Percentiles rank a stretch among this genome's conserved stretches.
Evolutionary conservation across 2,888 invertebrate species (phyloP).

Genomic region (Empis livida): DNA sequence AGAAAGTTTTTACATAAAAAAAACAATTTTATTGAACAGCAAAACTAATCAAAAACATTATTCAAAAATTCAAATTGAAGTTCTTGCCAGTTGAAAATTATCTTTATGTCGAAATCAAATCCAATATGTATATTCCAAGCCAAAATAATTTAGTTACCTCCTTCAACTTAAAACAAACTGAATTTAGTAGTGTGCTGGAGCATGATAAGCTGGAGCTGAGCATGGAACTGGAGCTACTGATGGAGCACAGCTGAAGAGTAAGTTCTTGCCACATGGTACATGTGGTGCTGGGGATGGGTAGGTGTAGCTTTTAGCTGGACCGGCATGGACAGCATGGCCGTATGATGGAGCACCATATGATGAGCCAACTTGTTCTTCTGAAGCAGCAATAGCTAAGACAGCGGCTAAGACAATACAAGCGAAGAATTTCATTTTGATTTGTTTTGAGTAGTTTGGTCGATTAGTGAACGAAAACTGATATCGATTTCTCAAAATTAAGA

Average conservation of each 20-base stretch:
- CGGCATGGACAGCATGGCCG: background rate
- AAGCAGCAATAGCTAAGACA: background rate
- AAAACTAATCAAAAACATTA: too few species aligned
- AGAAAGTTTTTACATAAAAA: too few species aligned
- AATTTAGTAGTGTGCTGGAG: background rate
- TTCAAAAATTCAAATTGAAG: too few species aligned
- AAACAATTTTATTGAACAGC: too few species aligned
- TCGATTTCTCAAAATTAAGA: too few species aligned
- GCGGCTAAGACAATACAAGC: background rate
- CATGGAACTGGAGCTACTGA: background rate
- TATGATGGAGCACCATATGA: background rate
- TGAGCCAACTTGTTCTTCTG: background rate
- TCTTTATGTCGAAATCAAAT: too few species aligned
- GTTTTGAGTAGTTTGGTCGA: too few species aligned
- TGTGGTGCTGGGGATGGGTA: background rate
- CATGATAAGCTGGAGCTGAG: background rate
- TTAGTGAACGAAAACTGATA: too few species aligned
- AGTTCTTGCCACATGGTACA: background rate
- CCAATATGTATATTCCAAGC: too few species aligned
- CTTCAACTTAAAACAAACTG: too few species aligned
- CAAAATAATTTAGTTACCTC: too few species aligned
- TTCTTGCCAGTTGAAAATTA: too few species aligned
- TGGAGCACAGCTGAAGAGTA: background rate
- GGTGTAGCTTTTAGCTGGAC: constrained; percentile 4
- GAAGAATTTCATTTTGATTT: background rate